Evolutionary conservation across 1,140 invertebrate genomes (phyloP).

Genomic region (Neelides sp.): DNA sequence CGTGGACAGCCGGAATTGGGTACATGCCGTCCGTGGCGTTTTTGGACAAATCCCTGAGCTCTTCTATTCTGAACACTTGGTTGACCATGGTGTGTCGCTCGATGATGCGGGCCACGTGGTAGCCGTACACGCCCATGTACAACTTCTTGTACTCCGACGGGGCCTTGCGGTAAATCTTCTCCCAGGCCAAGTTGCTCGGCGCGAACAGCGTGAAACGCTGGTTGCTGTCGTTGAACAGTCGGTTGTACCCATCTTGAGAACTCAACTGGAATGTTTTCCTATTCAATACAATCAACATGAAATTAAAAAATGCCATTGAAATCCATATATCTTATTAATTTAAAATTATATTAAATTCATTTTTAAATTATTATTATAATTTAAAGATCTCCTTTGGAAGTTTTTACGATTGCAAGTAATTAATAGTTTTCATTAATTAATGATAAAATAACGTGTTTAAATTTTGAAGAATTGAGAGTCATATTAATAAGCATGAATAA

Average conservation of each 20-base stretch:
- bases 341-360: no score
- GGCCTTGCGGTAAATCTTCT: conserved; percentile 50
- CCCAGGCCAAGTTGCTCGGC: conserved; percentile 74
- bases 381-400: no score
- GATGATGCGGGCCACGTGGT: conserved; percentile 53
- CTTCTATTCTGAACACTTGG: conserved; percentile 58
- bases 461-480: no score
- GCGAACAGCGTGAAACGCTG: conserved; percentile 84
- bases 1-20: conserved; percentile 21
- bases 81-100: conserved; percentile 41
- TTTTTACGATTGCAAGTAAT: not conserved
- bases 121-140: conserved; percentile 63
- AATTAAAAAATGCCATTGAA: no score
- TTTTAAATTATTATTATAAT: no score
- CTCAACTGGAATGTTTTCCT: conserved; percentile 65
- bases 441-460: not conserved
- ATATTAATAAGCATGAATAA: no score
- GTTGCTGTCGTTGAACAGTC: conserved; percentile 57
- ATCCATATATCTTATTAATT: no score
- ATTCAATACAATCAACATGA: no score
- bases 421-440: conserved; percentile 3
- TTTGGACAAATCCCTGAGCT: conserved; percentile 51
- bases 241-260: conserved; percentile 57
- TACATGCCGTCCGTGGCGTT: conserved; percentile 34
- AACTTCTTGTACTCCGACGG: conserved; percentile 69